Evolutionary conservation across 2,888 invertebrate genomes (phyloP).

Genomic region (Acronicta alni): DNA sequence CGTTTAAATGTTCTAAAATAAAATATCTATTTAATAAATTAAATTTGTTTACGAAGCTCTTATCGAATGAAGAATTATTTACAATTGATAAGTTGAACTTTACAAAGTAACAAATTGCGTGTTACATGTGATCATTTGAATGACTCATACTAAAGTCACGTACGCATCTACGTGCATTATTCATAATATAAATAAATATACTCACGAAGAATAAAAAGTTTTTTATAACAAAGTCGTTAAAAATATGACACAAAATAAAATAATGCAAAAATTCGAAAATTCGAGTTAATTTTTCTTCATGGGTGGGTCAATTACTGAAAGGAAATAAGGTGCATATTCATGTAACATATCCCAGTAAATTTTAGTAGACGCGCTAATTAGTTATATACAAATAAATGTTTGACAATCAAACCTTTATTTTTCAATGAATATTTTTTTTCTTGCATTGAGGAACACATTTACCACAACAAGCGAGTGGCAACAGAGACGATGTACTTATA

Average conservation of each 20-base stretch:
- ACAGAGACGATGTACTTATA: conserved; percentile 25
- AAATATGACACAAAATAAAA: conserved; percentile 26
- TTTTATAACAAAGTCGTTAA: conserved; percentile 20
- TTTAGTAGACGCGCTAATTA: conserved; percentile 41
- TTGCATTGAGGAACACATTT: conserved; percentile 27
- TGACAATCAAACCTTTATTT: conserved; percentile 41
- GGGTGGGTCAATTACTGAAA: background rate
- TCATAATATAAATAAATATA: conserved; percentile 16
- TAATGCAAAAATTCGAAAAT: conserved; percentile 30
- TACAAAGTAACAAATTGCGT: conserved; percentile 17
- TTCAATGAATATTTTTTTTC: conserved; percentile 4
- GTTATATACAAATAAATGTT: conserved; percentile 40
- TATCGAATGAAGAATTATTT: conserved; percentile 16
- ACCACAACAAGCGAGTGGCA: conserved; percentile 22
- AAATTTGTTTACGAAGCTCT: conserved; percentile 21
- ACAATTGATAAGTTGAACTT: conserved; percentile 23
- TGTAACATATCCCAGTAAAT: conserved; percentile 40
- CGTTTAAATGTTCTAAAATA: background rate
- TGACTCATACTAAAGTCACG: conserved; percentile 10
- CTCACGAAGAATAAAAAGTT: conserved; percentile 15
- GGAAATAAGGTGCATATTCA: conserved; percentile 47
- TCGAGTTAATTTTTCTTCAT: conserved; percentile 30
- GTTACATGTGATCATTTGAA: conserved; percentile 7
- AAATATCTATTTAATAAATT: conserved; percentile 7
- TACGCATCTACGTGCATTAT: conserved; percentile 7